Conservation (phyloP, 2,113 vertebrate genomes). For the Tylochromis polylepis region DNA sequence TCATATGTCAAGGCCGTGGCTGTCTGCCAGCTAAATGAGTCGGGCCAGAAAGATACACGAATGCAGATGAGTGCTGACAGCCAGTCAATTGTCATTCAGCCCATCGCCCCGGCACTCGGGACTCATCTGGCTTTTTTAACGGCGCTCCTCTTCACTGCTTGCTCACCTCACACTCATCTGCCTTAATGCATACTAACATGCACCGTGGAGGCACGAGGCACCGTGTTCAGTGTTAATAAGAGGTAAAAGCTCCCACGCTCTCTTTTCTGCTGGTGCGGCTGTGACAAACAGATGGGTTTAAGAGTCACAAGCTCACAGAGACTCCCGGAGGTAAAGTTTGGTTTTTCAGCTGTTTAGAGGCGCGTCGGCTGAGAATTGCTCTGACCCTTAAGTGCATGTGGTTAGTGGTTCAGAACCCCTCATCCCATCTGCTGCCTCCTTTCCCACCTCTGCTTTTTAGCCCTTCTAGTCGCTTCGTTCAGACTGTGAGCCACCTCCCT, state of each 20-base stretch:
- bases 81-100: conserved; percentile 65
- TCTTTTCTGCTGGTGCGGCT: conserved; percentile 1
- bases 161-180: conserved; percentile 29
- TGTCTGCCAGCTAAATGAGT: conserved; percentile 45
- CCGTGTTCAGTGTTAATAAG: conserved; percentile 41
- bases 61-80: conserved; percentile 70
- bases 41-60: conserved; percentile 44
- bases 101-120: conserved; percentile 41
- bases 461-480: neutral
- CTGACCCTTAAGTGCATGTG: conserved; percentile 24
- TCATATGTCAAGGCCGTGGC: conserved; percentile 55
- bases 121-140: conserved; percentile 35
- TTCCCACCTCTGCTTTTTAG: neutral
- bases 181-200: conserved; percentile 56
- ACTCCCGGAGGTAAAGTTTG: conserved; percentile 25
- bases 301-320: conserved; percentile 13
- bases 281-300: conserved; percentile 36
- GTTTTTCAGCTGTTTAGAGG: conserved; percentile 44
- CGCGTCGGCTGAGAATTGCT: conserved; percentile 21
- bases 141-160: conserved; percentile 25
- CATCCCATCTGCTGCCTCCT: conserved; percentile 28
- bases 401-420: conserved; percentile 36
- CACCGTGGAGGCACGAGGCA: conserved; percentile 7
- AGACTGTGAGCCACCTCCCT: neutral
- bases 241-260: conserved; percentile 24